Evolutionary conservation across 37 sponge, comb jelly and placozoan genomes (phyloP).

Genomic region (Tethya wilhelma): DNA sequence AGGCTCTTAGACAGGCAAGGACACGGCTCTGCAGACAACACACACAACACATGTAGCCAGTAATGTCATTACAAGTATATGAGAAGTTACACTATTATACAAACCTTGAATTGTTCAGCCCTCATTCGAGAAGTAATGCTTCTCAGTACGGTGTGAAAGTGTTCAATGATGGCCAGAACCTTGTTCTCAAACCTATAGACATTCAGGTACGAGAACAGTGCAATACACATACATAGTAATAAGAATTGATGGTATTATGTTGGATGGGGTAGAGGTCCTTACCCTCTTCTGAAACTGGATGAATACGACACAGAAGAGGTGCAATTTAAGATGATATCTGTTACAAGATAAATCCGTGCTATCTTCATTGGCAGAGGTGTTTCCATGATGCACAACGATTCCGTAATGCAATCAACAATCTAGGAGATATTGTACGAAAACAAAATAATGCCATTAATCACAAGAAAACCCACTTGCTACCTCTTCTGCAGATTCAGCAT

Average conservation of each 20-base stretch:
- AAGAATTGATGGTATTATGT: no score
- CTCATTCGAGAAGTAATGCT: constrained; percentile 65
- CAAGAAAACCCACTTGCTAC: constrained; percentile 32
- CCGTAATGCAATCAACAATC: constrained; percentile 95
- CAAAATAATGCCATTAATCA: not conserved
- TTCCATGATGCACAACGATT: constrained; percentile 86
- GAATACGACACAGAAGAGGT: constrained; percentile 61
- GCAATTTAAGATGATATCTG: constrained; percentile 93
- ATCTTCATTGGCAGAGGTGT: constrained; percentile 87
- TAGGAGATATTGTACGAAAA: not conserved
- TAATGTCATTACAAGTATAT: not conserved
- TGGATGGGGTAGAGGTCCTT: constrained; percentile 14
- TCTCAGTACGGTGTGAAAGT: constrained; percentile 63
- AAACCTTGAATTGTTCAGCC: constrained; percentile 83
- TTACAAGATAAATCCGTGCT: constrained; percentile 89
- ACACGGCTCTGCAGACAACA: constrained; percentile 68
- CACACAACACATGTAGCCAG: not conserved
- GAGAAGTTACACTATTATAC: not conserved
- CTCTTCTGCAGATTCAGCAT: constrained; percentile 94
- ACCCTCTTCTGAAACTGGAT: constrained; percentile 81
- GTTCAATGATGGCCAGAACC: constrained; percentile 52
- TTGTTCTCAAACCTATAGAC: constrained; percentile 76
- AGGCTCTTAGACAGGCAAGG: constrained; percentile 73
- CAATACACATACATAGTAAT: no score
- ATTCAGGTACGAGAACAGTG: no score